Base-by-base conservation (phyloP, 92 coral and sea anemone species). In the Chrysogorgia sp. region DNA sequence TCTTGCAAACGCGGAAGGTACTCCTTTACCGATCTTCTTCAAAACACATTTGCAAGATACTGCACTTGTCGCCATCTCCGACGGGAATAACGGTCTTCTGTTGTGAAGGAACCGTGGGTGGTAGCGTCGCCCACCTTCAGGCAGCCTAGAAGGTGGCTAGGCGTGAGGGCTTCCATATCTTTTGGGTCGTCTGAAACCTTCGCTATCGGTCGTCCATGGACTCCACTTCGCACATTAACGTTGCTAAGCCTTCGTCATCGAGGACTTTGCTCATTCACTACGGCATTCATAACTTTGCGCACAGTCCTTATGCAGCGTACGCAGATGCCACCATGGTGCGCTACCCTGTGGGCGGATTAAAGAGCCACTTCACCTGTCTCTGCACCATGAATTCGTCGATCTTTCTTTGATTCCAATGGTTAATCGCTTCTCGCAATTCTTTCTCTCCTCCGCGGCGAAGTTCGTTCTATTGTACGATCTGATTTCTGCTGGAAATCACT, bases 151-250 rank as follows among this genome's bases (percentile, higher is more conserved):
- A 63, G 45, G 45, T 63, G n/a, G 45, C 37, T 63, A 5, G 71
- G 71, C 4, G 71, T 63, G 71, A 63, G 71, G 71, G 71, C 71
- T 33, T 65, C 72, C 49, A 65, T 24, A 65, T 65, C 48, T 28
- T 65, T 65, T 2, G 72, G 72, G 53, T 65, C 72, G 50, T 65
- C 50, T 34, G 50, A 65, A 25, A 65, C 72, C 35, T 34, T 65
- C 29, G 72, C 22, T 32, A 65, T 65, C 7, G 50, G 72, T 33
- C 72, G 47, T n/a, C 72, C 23, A 65, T 65, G 7, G 50, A 47
- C 41, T 65, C 72, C 28, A 65, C 72, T 65, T 65, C 72, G 72
- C 72, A 65, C 72, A 37, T 8, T 43, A 65, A 49, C 49, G 72
- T 65, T 24, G 72, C 23, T 21, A 65, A 15, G 37, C 72, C 25